Base-by-base conservation (phyloP, 2,797 vertebrate species). In the Lithobates pipiens region DNA sequence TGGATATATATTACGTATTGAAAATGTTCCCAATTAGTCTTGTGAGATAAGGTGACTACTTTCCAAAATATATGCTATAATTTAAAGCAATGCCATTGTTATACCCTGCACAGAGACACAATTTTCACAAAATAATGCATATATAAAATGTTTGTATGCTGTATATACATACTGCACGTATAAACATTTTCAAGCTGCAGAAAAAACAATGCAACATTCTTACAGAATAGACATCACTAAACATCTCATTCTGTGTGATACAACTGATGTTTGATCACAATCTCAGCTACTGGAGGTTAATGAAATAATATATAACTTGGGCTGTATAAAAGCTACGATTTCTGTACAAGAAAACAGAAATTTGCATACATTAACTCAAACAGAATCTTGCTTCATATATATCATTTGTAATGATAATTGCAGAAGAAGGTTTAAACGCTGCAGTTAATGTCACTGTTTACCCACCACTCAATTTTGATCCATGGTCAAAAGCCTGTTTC, bases 301-400 rank as follows among this genome's bases (percentile, higher is more conserved):
- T 85, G 77, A 80, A 80, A 85, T 85, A 85, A 85, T 85, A 85
- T 44, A 85, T 74, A 85, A 85, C 83, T 84, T 84, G 83, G 42
- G 70, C n/a, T 73, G 46, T 50, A 54, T 50, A 73, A 85, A 85
- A 79, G 76, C 83, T 78, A 68, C 39, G 61, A 74, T 80, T 74
- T 80, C 83, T 68, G 63, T 39, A 61, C 72, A 79, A 85, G 84
- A 80, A 85, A 85, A 80, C 84, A 80, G 77, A 85, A 67, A 85
- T 85, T 85, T 85, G 71, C 84, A 85, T 85, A 69, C 39, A 85
- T 85, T 85, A 85, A 80, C 83, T 73, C 42, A 68, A 75, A 75
- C 13, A 29, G 77, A 80, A 80, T 80, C 83, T 54, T 27, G 71
- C 70, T 85, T 80, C 77, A 73, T 80, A 79, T 85, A 85, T 85